Evolutionary conservation across 1,140 invertebrate genomes (phyloP), one percentile per base, ranked within the genome.

Genomic region (Planococcus citri): DNA sequence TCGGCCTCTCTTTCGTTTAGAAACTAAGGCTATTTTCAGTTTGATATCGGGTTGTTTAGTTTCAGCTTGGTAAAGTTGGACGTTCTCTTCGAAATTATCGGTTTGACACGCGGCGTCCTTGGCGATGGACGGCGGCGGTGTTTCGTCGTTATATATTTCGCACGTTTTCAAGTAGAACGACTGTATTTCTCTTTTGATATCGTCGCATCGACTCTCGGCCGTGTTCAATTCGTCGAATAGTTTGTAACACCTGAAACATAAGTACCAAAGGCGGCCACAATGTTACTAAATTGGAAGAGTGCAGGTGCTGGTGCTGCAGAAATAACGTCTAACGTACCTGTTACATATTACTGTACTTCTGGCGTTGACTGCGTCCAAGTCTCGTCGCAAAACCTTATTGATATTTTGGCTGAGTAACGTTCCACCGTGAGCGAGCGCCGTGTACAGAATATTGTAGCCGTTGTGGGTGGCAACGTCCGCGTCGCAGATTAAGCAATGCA

Each of bases 151-250:
- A n/a, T 68, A 71, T 10, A 68, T 27, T 2, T 71, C 25, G 33
- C 60, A 71, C 10, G 70, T 64, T 37, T 61, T 38, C 27, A 29
- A 24, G 24, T 33, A 71, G n/a, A 12, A 27, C 27, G 70, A 68
- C 20, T 68, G 2, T 22, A 71, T 67, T 29, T 27, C 61, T 51
- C 25, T 61, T 27, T 61, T 58, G 17, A 71, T 22, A 14, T 37
- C 22, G 12, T n/a, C 8, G 29, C 70, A 71, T 8, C 41, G 24
- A 14, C 38, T 61, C 37, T 71, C 70, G 14, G 57, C 27, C 22
- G 37, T 27, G 20, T 71, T 61, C 27, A 71, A 41, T 61, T 71
- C 70, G 61, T 68, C 70, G 24, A 71, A 71, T n/a, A 71, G 41
- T 12, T 27, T 38, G 22, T 37, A 71, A 68, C 70, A 71, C 38